These are phyloP conservation scores for Sycon ciliatum DNA, from an alignment of 37 sponge, comb jelly and placozoan species.

Conservation along the genomic window DNA sequence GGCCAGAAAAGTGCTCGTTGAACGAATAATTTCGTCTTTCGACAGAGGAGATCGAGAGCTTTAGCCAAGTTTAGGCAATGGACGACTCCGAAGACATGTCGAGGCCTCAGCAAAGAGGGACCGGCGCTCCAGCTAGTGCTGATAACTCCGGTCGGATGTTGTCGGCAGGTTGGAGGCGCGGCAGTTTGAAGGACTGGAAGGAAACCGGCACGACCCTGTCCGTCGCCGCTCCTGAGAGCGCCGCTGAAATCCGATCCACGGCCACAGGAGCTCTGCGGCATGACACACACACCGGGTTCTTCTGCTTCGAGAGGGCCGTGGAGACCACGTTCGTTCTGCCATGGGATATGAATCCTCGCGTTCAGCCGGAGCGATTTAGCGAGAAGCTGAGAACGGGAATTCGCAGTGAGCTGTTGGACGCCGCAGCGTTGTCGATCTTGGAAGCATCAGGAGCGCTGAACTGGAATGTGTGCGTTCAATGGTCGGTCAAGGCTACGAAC, in stretches of 20 bases:
- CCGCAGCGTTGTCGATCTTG: conserved; percentile 13
- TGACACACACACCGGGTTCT: conserved; percentile 29
- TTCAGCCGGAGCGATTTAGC: conserved; percentile 44
- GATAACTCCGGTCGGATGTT: too few species aligned
- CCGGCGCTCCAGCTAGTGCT: too few species aligned
- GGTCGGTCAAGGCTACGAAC: conserved; percentile 23
- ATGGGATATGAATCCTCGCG: conserved; percentile 51
- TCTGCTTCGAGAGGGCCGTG: conserved; percentile 45
- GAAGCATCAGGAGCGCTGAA: conserved; percentile 43
- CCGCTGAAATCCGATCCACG: conserved; percentile 46
- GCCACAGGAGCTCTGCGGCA: conserved; percentile 47
- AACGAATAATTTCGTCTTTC: too few species aligned
- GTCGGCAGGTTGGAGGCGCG: too few species aligned
- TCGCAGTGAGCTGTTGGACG: conserved; percentile 34
- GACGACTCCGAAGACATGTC: too few species aligned
- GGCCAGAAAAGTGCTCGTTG: too few species aligned
- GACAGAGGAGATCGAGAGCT: too few species aligned
- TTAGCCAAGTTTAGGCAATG: too few species aligned
- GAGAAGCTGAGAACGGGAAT: conserved; percentile 32
- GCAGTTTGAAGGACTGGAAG: too few species aligned
- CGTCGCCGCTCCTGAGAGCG: conserved; percentile 40
- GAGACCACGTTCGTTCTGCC: conserved; percentile 62
- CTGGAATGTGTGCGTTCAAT: conserved; percentile 19
- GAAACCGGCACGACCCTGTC: conserved; percentile 47
- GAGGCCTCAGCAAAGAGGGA: too few species aligned